These are phyloP conservation scores for Xiphorhynchus elegans DNA, from an alignment of 2,113 vertebrate genomes.

Conservation along the genomic window DNA sequence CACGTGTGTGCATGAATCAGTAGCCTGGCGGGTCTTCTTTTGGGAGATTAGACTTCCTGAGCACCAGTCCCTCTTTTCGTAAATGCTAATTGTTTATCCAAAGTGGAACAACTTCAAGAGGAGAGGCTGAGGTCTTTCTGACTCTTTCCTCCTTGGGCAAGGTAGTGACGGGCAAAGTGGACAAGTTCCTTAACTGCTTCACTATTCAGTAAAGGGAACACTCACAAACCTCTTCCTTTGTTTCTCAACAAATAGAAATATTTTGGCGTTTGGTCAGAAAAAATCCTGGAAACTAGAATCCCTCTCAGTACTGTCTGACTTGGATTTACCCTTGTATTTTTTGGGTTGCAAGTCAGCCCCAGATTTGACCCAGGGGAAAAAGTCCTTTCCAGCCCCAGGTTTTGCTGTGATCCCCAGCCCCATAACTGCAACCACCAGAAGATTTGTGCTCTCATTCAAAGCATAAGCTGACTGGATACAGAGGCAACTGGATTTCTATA, in stretches of 20 bases:
- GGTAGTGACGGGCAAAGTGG: not conserved
- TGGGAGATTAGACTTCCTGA: constrained; percentile 46
- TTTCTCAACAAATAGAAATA: not conserved
- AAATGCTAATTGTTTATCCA: constrained; percentile 28
- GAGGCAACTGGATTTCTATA: rapidly evolving
- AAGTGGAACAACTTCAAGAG: not conserved
- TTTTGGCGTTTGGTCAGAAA: not conserved
- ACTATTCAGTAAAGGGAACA: not conserved
- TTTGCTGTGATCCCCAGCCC: not conserved
- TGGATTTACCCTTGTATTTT: not conserved
- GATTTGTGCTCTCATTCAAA: not conserved
- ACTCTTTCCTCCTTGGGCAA: not conserved
- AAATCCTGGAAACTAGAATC: not conserved
- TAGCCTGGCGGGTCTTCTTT: constrained; percentile 6
- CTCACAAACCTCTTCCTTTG: not conserved
- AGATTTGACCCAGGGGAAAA: not conserved
- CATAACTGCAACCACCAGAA: not conserved
- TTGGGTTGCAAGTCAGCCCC: not conserved
- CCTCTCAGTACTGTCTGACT: not conserved
- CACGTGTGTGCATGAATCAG: constrained; percentile 57
- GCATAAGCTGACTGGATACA: not conserved
- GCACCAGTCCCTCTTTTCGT: not conserved
- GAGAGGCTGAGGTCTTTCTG: not conserved
- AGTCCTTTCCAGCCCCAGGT: not conserved
- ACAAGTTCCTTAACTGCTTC: not conserved